Conservation (phyloP, 2,888 invertebrate species). For the Hirtodrosophila histrioides region DNA sequence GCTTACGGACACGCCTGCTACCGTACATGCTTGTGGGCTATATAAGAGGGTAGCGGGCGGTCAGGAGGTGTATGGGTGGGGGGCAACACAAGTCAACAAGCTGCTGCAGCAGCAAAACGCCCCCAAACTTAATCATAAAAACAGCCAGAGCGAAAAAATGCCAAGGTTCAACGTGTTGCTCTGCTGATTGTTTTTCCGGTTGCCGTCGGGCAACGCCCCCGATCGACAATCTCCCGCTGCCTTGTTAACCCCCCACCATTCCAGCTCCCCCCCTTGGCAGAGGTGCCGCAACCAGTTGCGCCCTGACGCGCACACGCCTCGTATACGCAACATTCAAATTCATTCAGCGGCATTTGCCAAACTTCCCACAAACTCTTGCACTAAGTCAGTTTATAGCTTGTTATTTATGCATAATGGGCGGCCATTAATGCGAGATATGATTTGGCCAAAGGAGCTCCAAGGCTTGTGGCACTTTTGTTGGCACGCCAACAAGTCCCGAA, state of each 20-base stretch:
- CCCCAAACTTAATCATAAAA: constrained; percentile 42
- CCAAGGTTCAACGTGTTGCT: constrained; percentile 38
- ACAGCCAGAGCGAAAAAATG: constrained; percentile 17
- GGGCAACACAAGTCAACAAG: constrained; percentile 17
- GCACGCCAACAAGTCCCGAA: not conserved
- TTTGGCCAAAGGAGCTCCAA: constrained; percentile 5
- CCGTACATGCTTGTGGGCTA: not conserved
- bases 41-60: too few species aligned
- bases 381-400: constrained; percentile 19
- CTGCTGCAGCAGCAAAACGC: constrained; percentile 22
- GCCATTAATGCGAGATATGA: constrained; percentile 9
- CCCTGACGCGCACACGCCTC: constrained; percentile 2
- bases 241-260: not conserved
- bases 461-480: not conserved
- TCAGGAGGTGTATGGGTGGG: too few species aligned
- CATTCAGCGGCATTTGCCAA: not conserved
- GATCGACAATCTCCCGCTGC: constrained; percentile 9
- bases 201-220: not conserved
- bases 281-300: constrained; percentile 1
- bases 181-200: constrained; percentile 36
- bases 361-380: not conserved
- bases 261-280: not conserved
- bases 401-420: constrained; percentile 21
- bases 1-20: constrained; percentile 15
- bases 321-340: constrained; percentile 33